Evolutionary conservation across 2,797 vertebrate genomes (phyloP), one percentile per base, ranked within the genome.

Genomic region (Hydrocynus forskahlii): DNA sequence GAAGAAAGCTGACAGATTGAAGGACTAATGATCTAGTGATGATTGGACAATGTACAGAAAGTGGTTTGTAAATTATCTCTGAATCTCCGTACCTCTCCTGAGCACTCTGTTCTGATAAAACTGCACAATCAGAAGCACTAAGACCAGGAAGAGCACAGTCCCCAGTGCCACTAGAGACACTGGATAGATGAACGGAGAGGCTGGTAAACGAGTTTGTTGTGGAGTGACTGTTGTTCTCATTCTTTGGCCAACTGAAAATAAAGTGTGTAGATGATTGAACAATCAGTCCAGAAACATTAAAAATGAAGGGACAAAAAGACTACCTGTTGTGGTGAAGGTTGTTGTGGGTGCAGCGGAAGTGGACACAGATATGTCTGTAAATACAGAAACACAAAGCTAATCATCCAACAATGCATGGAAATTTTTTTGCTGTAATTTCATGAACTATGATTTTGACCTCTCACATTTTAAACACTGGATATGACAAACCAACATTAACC

Each of bases 1-100:
- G 54, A 75, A 62, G 60, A 78, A 21, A 70, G 8, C 70, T 60
- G 54, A 71, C 8, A 68, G 72, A 75, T 64, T 81, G 70, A 67
- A 74, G 16, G 54, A 25, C 17, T 67, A 13, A 76, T 64, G 19
- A 29, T n/a, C n/a, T n/a, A n/a, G n/a, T 64, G 19, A 8, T 67
- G 43, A 57, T 1, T 7, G 17, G n/a, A n/a, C n/a, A 55, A 55
- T 55, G 17, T 55, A 55, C 17, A 48, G 45, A 55, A 55, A 19
- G 4, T 55, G 4, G 17, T 16, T 2, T 54, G 52, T 17, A 54
- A 5, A 55, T 55, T 4, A 55, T 55, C 17, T 19, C 5, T 55
- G 17, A 19, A 55, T 55, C 17, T 55, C 54, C 17, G 2, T 62
- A 63, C 23, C 23, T 62, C 60, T 62, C 60, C 23, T 62, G 60